phyloP scores from a whole-genome alignment of 2,113 vertebrate species.

The Malurus melanocephalus region DNA sequence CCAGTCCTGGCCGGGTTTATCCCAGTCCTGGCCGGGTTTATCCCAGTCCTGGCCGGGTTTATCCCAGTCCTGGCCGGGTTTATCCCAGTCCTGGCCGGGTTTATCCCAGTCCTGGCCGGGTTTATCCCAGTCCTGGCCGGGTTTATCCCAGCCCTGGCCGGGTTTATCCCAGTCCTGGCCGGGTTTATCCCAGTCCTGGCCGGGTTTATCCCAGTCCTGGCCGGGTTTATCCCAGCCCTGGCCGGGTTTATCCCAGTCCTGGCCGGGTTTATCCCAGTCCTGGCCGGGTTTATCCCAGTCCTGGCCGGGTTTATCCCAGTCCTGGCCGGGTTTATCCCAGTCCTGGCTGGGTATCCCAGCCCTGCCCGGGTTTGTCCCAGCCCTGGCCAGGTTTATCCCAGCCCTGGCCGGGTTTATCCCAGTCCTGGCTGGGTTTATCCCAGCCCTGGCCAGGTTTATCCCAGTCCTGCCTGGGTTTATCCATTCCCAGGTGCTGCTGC shows the following conservation, averaged over 20 bases:
- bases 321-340: no score
- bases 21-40: not conserved
- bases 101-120: no score
- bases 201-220: not conserved
- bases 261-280: not conserved
- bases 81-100: not conserved
- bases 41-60: no score
- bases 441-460: no score
- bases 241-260: rapidly evolving
- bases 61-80: no score
- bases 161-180: no score
- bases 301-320: not conserved
- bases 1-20: not conserved
- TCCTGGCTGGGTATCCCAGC: not conserved
- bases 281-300: no score
- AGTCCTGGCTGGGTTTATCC: no score
- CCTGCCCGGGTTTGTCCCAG: no score
- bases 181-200: not conserved
- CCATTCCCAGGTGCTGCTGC: rapidly evolving
- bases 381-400: not conserved
- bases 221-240: not conserved
- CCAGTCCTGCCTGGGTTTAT: not conserved
- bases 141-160: no score
- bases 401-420: no score
- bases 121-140: no score